A percentile compares a stretch with the other conserved stretches of the same genome.
Conservation (phyloP, 2,888 invertebrate species). For the Cantharis flavilabris region DNA sequence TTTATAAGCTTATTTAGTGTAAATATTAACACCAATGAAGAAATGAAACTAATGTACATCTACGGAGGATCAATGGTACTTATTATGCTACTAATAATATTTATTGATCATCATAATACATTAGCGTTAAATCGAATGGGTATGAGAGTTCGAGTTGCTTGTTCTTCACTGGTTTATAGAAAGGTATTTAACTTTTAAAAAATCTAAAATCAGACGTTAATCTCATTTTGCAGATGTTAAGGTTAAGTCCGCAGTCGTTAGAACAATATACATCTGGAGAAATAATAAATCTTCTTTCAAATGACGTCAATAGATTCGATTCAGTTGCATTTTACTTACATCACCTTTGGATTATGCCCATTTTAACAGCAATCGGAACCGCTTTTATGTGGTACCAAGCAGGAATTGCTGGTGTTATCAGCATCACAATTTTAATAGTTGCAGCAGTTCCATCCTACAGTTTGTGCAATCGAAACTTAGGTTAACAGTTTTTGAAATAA, state of each 20-base stretch:
- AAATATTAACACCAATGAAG: background rate
- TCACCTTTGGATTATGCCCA: slow-evolving; percentile 79
- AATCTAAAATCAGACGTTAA: background rate
- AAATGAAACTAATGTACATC: slow-evolving; percentile 29
- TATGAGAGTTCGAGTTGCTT: slow-evolving; percentile 73
- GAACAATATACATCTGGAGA: slow-evolving; percentile 82
- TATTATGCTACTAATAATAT: slow-evolving; percentile 24
- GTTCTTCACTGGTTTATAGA: slow-evolving; percentile 74
- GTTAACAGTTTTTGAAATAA: background rate
- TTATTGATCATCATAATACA: slow-evolving; percentile 63
- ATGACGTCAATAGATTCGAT: slow-evolving; percentile 83
- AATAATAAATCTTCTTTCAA: slow-evolving; percentile 82
- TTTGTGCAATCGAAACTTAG: slow-evolving; percentile 34
- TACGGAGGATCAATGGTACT: slow-evolving; percentile 30
- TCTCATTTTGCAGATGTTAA: slow-evolving; percentile 58
- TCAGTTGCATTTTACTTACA: slow-evolving; percentile 69
- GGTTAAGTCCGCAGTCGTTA: slow-evolving; percentile 69
- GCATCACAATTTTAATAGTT: slow-evolving; percentile 61
- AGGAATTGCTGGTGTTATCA: slow-evolving; percentile 62
- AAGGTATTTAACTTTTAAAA: slow-evolving; percentile 62
- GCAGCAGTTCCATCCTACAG: slow-evolving; percentile 60
- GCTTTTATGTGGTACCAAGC: slow-evolving; percentile 62
- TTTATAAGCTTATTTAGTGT: slow-evolving; percentile 27
- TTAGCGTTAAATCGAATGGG: slow-evolving; percentile 65
- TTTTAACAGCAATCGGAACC: slow-evolving; percentile 68